Evolutionary conservation across 2,888 invertebrate species (phyloP).

Genomic region (Thereva nobilitata): DNA sequence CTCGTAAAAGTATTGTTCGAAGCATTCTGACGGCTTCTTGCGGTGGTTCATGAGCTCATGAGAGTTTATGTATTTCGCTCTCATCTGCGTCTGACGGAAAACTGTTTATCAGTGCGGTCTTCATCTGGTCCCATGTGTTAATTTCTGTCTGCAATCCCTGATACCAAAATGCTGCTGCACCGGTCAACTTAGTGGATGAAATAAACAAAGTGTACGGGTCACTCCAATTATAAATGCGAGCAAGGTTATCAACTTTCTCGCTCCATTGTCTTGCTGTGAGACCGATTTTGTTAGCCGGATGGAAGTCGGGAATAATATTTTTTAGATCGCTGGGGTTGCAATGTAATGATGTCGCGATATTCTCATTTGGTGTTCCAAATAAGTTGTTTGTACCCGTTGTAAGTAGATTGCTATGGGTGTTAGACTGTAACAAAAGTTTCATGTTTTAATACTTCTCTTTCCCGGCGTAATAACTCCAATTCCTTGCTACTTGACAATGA

Average conservation of each 20-base stretch:
- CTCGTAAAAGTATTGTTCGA: conserved; percentile 3
- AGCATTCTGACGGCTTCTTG: background rate
- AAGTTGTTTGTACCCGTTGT: no score
- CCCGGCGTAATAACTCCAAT: background rate
- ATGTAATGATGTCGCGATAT: background rate
- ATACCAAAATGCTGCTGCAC: background rate
- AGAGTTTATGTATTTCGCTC: background rate
- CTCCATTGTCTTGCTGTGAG: background rate
- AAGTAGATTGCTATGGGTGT: background rate
- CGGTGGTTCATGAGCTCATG: background rate
- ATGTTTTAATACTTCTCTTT: background rate
- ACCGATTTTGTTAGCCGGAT: background rate
- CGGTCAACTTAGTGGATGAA: background rate
- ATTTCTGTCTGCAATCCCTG: background rate
- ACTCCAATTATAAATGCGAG: background rate
- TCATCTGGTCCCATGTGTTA: background rate
- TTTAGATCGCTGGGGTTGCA: background rate
- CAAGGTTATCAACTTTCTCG: background rate
- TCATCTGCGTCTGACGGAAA: background rate
- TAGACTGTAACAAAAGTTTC: background rate
- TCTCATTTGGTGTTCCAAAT: background rate
- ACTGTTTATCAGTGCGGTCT: background rate
- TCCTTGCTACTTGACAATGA: background rate
- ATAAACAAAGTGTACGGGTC: background rate
- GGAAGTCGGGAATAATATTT: background rate